These are phyloP conservation scores for Melanotaenia boesemani DNA, from an alignment of 2,797 vertebrate genomes.

Conservation along the genomic window DNA sequence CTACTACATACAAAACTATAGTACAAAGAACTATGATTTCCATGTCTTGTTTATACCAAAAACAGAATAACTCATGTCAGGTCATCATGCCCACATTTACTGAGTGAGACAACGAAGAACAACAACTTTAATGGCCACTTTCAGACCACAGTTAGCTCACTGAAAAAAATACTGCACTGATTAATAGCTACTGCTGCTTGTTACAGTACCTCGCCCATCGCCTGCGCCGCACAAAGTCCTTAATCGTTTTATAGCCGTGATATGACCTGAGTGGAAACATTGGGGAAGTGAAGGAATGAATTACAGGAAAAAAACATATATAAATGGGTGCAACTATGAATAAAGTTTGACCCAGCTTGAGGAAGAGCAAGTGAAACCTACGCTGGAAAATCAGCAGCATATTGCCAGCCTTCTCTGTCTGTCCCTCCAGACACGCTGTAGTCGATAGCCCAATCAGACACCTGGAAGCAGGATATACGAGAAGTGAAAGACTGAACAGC, in stretches of 20 bases:
- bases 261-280: conserved; percentile 86
- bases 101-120: conserved; percentile 9
- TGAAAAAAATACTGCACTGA: conserved; percentile 25
- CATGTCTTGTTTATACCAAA: background rate
- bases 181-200: conserved; percentile 16
- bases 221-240: conserved; percentile 97
- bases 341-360: background rate
- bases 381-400: conserved; percentile 96
- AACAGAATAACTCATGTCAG: background rate
- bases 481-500: conserved; percentile 27
- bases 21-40: too few relatives aligned
- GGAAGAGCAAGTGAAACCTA: conserved; percentile 71
- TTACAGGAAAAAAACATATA: conserved; percentile 5
- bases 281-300: conserved; percentile 26
- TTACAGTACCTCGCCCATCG: conserved; percentile 93
- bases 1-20: background rate
- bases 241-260: conserved; percentile 95
- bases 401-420: conserved; percentile 97
- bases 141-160: conserved; percentile 5
- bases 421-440: conserved; percentile 89
- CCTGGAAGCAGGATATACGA: conserved; percentile 75
- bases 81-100: background rate
- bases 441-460: conserved; percentile 93
- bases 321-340: background rate
- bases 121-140: background rate